Conservation (phyloP, 2,797 vertebrate species). For the Scomberomorus guttatus region DNA sequence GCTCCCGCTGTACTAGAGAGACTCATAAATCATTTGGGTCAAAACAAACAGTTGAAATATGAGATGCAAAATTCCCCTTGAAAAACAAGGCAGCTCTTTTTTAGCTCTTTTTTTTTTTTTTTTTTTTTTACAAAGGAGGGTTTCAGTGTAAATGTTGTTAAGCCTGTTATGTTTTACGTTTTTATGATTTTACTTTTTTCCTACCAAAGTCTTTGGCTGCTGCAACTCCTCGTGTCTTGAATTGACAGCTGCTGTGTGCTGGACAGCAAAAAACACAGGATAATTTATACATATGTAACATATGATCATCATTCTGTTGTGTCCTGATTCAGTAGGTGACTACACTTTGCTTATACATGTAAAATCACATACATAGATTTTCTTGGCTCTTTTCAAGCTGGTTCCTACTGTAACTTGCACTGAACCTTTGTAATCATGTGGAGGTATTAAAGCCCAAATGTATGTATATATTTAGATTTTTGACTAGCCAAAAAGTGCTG, state of each 20-base stretch:
- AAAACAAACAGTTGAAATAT: constrained; percentile 55
- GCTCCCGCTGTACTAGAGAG: constrained; percentile 14
- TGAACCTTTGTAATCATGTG: not conserved
- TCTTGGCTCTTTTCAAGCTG: not conserved
- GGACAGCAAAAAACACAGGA: not conserved
- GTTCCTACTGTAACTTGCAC: not conserved
- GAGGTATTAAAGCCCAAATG: no score
- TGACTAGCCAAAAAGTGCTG: not conserved
- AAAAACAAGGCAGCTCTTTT: not conserved
- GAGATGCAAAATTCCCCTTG: constrained; percentile 37
- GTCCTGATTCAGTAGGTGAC: not conserved
- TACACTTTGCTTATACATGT: not conserved
- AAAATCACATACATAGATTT: not conserved
- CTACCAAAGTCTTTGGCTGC: not conserved
- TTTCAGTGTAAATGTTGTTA: not conserved
- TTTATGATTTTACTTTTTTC: not conserved
- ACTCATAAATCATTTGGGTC: constrained; percentile 37
- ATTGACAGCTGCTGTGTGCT: not conserved
- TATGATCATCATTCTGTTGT: not conserved
- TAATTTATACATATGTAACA: not conserved
- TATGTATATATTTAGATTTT: not conserved
- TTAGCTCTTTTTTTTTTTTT: no score
- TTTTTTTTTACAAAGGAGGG: not conserved
- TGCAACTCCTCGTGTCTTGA: not conserved
- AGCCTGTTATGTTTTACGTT: not conserved